Evolutionary conservation across 1,140 invertebrate species (phyloP).

Genomic region (Micrasema minimum): DNA sequence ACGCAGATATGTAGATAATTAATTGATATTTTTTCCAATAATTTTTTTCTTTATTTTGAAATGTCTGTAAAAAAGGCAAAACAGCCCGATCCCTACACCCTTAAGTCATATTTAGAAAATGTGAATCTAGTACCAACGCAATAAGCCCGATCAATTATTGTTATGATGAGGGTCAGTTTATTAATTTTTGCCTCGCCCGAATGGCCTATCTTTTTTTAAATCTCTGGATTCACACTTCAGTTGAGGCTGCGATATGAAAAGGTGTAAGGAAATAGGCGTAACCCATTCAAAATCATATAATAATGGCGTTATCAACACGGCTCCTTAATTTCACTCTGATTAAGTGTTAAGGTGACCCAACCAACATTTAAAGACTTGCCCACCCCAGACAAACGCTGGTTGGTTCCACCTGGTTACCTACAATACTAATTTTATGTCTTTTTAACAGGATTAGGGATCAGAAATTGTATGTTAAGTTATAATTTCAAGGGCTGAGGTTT

Average conservation of each 20-base stretch:
- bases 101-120: too few species aligned
- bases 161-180: slow-evolving; percentile 45
- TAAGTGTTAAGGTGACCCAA: slow-evolving; percentile 40
- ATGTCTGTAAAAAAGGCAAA: too few species aligned
- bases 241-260: background rate
- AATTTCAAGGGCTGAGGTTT: slow-evolving; percentile 4
- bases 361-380: slow-evolving; percentile 11
- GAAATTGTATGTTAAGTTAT: slow-evolving; percentile 35
- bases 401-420: slow-evolving; percentile 3
- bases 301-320: slow-evolving; percentile 44
- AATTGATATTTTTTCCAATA: too few species aligned
- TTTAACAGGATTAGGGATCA: slow-evolving; percentile 38
- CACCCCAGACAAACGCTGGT: background rate
- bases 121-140: too few species aligned
- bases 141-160: too few species aligned
- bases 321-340: slow-evolving; percentile 43
- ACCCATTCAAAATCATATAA: slow-evolving; percentile 18
- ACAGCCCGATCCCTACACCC: too few species aligned
- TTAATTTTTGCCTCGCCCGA: slow-evolving; percentile 33
- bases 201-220: slow-evolving; percentile 17
- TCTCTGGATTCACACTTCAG: slow-evolving; percentile 16
- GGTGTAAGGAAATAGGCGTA: slow-evolving; percentile 42
- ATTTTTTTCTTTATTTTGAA: too few species aligned
- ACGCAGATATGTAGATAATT: too few species aligned
- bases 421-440: slow-evolving; percentile 44